Base-by-base conservation (phyloP, 2,888 invertebrate species). In the Nymphalis c-album region DNA sequence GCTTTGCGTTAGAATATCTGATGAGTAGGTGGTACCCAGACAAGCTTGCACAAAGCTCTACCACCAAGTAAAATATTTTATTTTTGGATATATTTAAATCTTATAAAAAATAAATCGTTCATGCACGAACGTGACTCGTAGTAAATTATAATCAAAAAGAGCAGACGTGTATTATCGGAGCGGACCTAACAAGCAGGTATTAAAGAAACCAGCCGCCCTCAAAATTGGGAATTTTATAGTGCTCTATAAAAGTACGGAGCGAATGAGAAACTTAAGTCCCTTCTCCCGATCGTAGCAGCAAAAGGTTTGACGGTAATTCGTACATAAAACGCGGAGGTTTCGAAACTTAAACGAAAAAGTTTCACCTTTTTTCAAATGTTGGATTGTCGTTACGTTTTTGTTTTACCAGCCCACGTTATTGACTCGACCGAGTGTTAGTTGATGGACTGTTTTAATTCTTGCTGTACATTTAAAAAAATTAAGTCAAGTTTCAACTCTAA, bases 311-410 rank as follows among this genome's bases (percentile, higher is more conserved):
- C 79, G 73, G 81, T 84, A 86, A 85, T 86, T 80, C 75, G 80
- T 76, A 77, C 85, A 83, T 85, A 85, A 87, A 87, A 83, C 77
- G 78, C 77, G 77, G 74, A 76, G 81, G 76, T 78, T 79, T 76
- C 75, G 73, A 76, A 82, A 83, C 81, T 81, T 84, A 83, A 85
- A 82, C 85, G 86, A 81, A 83, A 83, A 86, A 86, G 76, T 86
- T 86, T 83, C 79, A 78, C 18, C 83, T 82, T 84, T 84, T 85
- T 84, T 84, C 83, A 85, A 85, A 86, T 80, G 76, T 80, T 77
- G 78, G 79, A 83, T 80, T 80, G 80, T 79, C 80, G 77, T 78
- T 76, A 78, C 78, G n/a, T 75, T 79, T 75, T 71, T 73, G 64
- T 70, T 79, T 74, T 55, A 73, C 75, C 68, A 67, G 69, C 77